Percentiles rank a stretch among this genome's conserved stretches.
phyloP scores from a whole-genome alignment of 2,113 vertebrate genomes.

The Probosciger aterrimus region DNA sequence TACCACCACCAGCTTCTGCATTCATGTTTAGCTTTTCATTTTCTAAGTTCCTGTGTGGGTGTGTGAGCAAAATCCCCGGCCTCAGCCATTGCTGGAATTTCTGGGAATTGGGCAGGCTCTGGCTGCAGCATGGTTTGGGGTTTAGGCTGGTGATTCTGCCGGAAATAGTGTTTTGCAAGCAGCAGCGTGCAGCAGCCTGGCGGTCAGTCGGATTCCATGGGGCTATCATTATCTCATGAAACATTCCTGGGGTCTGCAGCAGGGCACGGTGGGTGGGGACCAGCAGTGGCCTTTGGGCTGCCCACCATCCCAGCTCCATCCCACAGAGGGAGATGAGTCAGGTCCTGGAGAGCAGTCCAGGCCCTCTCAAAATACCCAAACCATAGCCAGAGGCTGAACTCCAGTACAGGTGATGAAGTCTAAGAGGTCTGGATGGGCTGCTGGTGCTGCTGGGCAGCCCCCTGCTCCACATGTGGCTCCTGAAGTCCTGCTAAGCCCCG shows the following conservation, averaged over 20 bases:
- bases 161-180: constrained; percentile 27
- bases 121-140: not conserved
- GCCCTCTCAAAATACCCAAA: not conserved
- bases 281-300: not conserved
- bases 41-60: not conserved
- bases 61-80: not conserved
- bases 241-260: not conserved
- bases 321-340: not conserved
- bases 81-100: constrained; percentile 8
- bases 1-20: not conserved
- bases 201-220: not conserved
- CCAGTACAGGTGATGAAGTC: not conserved
- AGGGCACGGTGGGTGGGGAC: rapidly evolving
- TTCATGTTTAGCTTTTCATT: not conserved
- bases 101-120: not conserved
- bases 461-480: not conserved
- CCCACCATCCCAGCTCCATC: not conserved
- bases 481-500: not conserved
- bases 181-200: rapidly evolving
- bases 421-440: not conserved
- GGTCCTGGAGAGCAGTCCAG: not conserved
- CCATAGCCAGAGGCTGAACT: not conserved
- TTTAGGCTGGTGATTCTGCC: not conserved
- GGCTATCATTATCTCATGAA: not conserved
- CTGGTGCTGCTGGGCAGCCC: not conserved